Evolutionary conservation across 1,140 invertebrate species (phyloP), one percentile per base, ranked within the genome.

Genomic region (Trachymyrmex cornetzi): DNA sequence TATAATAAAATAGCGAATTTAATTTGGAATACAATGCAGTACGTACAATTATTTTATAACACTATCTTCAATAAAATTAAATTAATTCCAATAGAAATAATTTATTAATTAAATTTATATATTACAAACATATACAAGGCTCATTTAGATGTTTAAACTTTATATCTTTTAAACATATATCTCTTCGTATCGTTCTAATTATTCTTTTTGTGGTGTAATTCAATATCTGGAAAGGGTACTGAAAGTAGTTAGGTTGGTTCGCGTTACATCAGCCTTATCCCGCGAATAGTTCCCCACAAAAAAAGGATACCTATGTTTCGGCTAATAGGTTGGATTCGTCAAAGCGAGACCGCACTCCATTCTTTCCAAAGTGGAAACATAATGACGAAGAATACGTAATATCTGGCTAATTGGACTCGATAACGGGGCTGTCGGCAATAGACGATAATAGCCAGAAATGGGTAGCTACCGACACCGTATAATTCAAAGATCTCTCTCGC

Each of bases 311-410:
- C 14, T 44, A 5, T 61, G 38, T 69, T 61, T 19, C 24, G 16
- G 14, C 44, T 84, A 84, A 75, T 84, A 82, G 67, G 19, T 74
- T 30, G 24, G 69, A 84, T 61, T 84, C 80, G 69, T 84, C 80
- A 84, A 75, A 84, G 69, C 55, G 80, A 75, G 19, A 50, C 27
- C 38, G 44, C 24, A 44, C 67, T 22, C 19, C 16, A n/a, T 24
- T 53, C 67, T 44, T 44, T 48, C 34, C n/a, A n/a, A 55, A 75
- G 55, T 63, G 27, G 57, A 75, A 84, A n/a, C 80, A 27, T 84
- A 84, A 84, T 84, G 22, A 48, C 77, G 80, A 84, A 57, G 71
- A 84, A 84, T 82, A 53, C 80, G 80, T 74, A 82, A 74, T 84
- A 50, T 74, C 80, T 48, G 38, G 55, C 80, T 84, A 84, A 84